Percentiles rank a stretch among this genome's conserved stretches.
phyloP scores from a whole-genome alignment of 2,797 vertebrate genomes.

The Chelonia mydas region DNA sequence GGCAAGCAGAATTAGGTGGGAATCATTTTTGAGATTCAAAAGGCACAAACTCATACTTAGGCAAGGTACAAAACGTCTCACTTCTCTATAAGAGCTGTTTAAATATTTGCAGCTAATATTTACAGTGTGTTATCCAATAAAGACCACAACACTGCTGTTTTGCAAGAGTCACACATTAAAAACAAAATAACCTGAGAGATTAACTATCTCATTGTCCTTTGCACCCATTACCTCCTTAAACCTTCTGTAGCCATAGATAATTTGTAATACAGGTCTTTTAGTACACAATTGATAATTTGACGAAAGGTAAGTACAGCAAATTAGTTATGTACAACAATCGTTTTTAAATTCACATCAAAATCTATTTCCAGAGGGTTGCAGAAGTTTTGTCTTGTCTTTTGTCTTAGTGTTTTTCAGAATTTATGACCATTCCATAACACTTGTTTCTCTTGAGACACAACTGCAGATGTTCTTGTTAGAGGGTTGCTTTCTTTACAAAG shows the following conservation, averaged over 20 bases:
- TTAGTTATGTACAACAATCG: not conserved
- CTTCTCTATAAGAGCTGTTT: slow-evolving; percentile 53
- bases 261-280: slow-evolving; percentile 28
- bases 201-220: not conserved
- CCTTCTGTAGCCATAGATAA: not conserved
- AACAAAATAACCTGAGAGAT: slow-evolving; percentile 64
- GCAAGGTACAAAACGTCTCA: slow-evolving; percentile 34
- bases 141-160: slow-evolving; percentile 63
- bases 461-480: not conserved
- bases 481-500: not conserved
- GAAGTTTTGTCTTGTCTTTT: not conserved
- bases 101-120: slow-evolving; percentile 59
- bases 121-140: slow-evolving; percentile 28
- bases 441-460: not conserved
- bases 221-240: not conserved
- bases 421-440: not conserved
- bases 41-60: slow-evolving; percentile 39
- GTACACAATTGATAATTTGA: slow-evolving; percentile 41
- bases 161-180: slow-evolving; percentile 63
- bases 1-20: not conserved
- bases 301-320: not conserved
- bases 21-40: slow-evolving; percentile 26
- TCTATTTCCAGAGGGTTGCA: slow-evolving; percentile 30
- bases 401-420: not conserved
- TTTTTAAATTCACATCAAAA: not conserved